Evolutionary conservation across 1,140 invertebrate genomes (phyloP).

Genomic region (Muscidifurax raptorellus): DNA sequence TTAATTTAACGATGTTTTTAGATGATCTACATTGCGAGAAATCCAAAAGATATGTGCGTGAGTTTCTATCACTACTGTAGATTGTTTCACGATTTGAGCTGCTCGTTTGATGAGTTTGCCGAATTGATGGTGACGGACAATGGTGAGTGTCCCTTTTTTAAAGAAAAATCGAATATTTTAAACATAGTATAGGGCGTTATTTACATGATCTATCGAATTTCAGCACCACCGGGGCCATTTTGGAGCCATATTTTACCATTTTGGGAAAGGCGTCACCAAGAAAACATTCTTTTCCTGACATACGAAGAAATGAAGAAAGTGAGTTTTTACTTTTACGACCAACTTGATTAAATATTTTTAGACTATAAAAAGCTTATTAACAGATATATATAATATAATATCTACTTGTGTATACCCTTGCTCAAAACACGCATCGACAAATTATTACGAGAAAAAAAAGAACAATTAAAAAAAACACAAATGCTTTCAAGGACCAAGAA

Average conservation of each 20-base stretch:
- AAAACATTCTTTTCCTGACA: constrained; percentile 87
- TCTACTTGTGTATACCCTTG: too few relatives aligned
- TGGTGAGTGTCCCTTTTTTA: constrained; percentile 64
- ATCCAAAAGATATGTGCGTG: constrained; percentile 95
- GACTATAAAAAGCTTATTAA: too few relatives aligned
- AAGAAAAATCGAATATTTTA: neutral
- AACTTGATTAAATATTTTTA: too few relatives aligned
- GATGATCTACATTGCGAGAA: constrained; percentile 93
- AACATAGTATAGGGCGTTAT: neutral
- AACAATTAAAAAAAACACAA: neutral
- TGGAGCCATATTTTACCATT: constrained; percentile 82
- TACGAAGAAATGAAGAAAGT: constrained; percentile 90
- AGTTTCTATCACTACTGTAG: constrained; percentile 92
- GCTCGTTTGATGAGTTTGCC: constrained; percentile 88
- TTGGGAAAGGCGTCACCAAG: constrained; percentile 84
- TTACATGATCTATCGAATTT: neutral
- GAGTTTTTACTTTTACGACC: constrained; percentile 34
- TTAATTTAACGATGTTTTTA: constrained; percentile 68
- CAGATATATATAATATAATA: too few relatives aligned
- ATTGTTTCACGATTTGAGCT: constrained; percentile 80
- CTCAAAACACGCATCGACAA: neutral
- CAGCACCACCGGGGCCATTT: constrained; percentile 81
- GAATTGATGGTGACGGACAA: constrained; percentile 85
- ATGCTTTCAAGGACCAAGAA: constrained; percentile 76
- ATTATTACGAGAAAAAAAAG: neutral